phyloP scores from a whole-genome alignment of 2,797 vertebrate species.

The Lepus townsendii region DNA sequence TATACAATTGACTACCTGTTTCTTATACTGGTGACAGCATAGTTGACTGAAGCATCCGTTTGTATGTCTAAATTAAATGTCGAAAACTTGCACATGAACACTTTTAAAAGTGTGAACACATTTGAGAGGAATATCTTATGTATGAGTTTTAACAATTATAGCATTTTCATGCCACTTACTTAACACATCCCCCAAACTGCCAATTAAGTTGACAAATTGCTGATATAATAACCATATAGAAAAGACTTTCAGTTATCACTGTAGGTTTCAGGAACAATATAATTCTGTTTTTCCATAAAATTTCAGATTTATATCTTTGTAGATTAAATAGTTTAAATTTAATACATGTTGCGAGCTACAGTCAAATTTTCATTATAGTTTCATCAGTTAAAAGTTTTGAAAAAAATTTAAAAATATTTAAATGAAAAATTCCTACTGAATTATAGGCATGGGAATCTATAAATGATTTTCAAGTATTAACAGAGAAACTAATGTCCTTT shows the following conservation, averaged over 20 bases:
- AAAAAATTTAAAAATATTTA: background rate
- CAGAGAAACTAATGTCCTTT: background rate
- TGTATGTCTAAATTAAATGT: background rate
- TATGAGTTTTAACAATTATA: background rate
- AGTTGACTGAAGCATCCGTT: background rate
- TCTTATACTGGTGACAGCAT: background rate
- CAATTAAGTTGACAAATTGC: background rate
- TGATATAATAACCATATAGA: background rate
- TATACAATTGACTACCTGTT: background rate
- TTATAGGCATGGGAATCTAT: background rate
- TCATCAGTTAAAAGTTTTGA: background rate
- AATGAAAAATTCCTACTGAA: background rate
- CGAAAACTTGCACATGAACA: background rate
- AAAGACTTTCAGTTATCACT: background rate
- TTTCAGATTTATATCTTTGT: background rate
- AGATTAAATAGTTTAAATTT: background rate
- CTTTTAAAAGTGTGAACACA: background rate
- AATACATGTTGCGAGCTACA: background rate
- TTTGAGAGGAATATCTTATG: background rate
- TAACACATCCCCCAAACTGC: background rate
- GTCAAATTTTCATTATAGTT: background rate
- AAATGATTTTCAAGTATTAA: background rate
- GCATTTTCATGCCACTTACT: background rate
- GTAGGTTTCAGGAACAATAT: background rate
- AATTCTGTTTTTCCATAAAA: background rate